These are phyloP conservation scores for Camponotus pennsylvanicus DNA, from an alignment of 1,140 invertebrate species.

Conservation along the genomic window DNA sequence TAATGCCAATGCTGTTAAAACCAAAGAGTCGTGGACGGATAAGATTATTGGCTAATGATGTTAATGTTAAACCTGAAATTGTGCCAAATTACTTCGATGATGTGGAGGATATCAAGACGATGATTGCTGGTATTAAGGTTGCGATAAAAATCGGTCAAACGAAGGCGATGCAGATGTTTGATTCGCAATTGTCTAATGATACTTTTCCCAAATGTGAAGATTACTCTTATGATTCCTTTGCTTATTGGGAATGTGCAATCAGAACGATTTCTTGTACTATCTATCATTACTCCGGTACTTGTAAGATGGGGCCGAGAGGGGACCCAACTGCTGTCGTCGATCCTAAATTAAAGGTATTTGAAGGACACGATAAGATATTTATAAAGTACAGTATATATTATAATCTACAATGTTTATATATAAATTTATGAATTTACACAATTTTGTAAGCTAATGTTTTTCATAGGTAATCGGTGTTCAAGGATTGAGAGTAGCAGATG, in stretches of 20 bases:
- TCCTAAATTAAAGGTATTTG: slow-evolving; percentile 86
- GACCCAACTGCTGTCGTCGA: slow-evolving; percentile 91
- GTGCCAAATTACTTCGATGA: slow-evolving; percentile 93
- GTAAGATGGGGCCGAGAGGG: slow-evolving; percentile 92
- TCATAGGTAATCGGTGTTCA: slow-evolving; percentile 86
- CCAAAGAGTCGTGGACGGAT: slow-evolving; percentile 92
- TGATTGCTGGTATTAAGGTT: slow-evolving; percentile 88
- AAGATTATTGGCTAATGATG: slow-evolving; percentile 89
- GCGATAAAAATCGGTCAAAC: slow-evolving; percentile 88
- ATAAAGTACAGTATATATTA: background rate
- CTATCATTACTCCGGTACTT: slow-evolving; percentile 93
- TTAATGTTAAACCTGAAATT: slow-evolving; percentile 92
- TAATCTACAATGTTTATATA: background rate
- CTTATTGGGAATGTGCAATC: slow-evolving; percentile 91
- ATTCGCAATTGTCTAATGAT: slow-evolving; percentile 88
- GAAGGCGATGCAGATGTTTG: slow-evolving; percentile 87
- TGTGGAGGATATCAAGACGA: slow-evolving; percentile 88
- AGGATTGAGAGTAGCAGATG: slow-evolving; percentile 91
- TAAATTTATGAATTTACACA: background rate
- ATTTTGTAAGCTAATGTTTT: background rate
- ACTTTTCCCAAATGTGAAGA: slow-evolving; percentile 89
- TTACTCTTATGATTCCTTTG: slow-evolving; percentile 88
- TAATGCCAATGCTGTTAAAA: slow-evolving; percentile 90
- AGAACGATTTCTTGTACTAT: slow-evolving; percentile 90
- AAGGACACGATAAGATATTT: background rate